Evolutionary conservation across 1,140 invertebrate species (phyloP), one percentile per base, ranked within the genome.

Genomic region (Tetragonula clypearis): DNA sequence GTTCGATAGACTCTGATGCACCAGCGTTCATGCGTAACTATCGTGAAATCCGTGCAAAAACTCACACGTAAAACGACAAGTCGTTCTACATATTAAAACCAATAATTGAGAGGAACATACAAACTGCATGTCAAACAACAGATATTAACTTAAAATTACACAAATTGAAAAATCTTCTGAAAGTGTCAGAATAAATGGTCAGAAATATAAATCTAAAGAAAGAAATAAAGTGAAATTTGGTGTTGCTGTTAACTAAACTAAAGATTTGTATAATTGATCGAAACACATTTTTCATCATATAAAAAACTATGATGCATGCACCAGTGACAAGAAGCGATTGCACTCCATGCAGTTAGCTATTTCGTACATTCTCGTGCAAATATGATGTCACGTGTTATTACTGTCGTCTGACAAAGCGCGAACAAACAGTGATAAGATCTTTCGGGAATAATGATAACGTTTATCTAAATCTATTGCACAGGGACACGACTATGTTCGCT

Each of bases 381-480:
- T 68, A 66, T 74, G 69, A 74, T 62, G 60, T 85, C 69, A 73
- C n/a, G 30, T 60, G 53, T 53, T 84, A 56, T 81, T 69, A 21
- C n/a, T 12, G 53, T n/a, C 21, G 53, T 58, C 55, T 60, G 55
- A 75, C 30, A 30, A 81, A 81, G 49, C 75, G 35, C 9, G 78
- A 72, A 17, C 56, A 79, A 84, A 84, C 35, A 79, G 3, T 30
- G 84, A 77, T 77, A 86, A 82, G 55, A 60, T 5, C 35, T 82
- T 82, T 86, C 41, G 65, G 65, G 21, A 82, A 82, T 62, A 76
- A 56, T 3, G 84, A 86, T 86, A 82, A 76, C 78, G 21, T 56
- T 68, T 86, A 76, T 86, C 84, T 72, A 56, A 35, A 75, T 74
- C 55, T 23, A 71, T 19, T 55, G 60, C 0, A 49, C 8, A 76